A percentile compares a stretch with the other conserved stretches of the same genome.
phyloP scores from a whole-genome alignment of 2,797 vertebrate species.

The Gymnothorax reevesii region DNA sequence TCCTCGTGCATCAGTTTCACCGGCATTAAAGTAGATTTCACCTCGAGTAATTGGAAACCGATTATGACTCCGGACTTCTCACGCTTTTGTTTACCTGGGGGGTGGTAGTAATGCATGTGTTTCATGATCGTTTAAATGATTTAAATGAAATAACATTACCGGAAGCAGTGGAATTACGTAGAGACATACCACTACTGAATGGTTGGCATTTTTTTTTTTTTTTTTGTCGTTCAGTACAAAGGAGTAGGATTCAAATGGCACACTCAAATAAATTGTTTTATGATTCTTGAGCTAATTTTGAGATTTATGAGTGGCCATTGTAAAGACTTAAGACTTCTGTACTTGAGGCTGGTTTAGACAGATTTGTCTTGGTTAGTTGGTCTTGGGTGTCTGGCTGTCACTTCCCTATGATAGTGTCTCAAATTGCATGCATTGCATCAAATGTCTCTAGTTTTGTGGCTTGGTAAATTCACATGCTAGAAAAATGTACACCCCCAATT shows the following conservation, averaged over 20 bases:
- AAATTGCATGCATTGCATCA: neutral
- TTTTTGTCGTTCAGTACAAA: neutral
- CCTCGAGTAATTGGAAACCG: too few species aligned
- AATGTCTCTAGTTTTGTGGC: neutral
- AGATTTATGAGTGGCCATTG: neutral
- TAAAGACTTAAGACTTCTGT: neutral
- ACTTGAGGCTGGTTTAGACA: neutral
- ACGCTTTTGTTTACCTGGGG: too few species aligned
- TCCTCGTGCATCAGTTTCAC: too few species aligned
- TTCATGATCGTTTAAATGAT: too few species aligned
- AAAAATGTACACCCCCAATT: neutral
- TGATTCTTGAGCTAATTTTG: neutral
- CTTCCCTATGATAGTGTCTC: neutral
- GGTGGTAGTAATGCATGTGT: too few species aligned
- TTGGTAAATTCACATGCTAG: neutral
- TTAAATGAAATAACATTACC: too few species aligned
- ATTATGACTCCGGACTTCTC: too few species aligned
- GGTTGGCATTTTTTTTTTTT: too few species aligned
- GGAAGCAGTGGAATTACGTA: too few species aligned
- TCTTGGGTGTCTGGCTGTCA: neutral
- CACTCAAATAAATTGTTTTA: neutral
- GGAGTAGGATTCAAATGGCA: neutral
- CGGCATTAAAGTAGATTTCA: too few species aligned
- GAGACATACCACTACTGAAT: too few species aligned
- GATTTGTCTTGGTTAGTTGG: neutral